phyloP scores from a whole-genome alignment of 2,888 invertebrate genomes.

The Ceriagrion tenellum region DNA sequence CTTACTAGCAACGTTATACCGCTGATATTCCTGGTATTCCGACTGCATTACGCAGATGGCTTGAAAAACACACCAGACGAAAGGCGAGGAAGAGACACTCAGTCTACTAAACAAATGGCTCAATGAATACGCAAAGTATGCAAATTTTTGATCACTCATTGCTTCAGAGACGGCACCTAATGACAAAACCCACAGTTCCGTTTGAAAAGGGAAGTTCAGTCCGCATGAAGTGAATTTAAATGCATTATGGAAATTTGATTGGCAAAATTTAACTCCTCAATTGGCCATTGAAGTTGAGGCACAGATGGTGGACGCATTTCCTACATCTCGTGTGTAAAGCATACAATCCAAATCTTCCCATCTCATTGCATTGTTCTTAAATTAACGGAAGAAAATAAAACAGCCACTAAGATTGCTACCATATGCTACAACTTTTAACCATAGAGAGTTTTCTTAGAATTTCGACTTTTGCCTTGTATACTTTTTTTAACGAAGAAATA shows the following conservation, averaged over 20 bases:
- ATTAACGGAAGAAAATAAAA: not conserved
- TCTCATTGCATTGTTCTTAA: not conserved
- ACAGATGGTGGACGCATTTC: not conserved
- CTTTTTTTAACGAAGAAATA: no score
- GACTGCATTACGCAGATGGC: not conserved
- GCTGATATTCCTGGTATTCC: not conserved
- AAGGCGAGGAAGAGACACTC: not conserved
- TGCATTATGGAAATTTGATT: not conserved
- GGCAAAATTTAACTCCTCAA: not conserved
- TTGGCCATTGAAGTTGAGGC: not conserved
- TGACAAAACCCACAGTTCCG: not conserved
- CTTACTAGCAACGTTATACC: not conserved
- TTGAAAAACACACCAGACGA: not conserved
- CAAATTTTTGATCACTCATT: not conserved
- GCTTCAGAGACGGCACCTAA: not conserved
- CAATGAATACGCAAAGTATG: not conserved
- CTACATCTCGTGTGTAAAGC: not conserved
- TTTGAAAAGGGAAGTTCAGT: not conserved
- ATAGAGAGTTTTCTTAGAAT: no score
- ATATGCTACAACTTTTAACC: no score
- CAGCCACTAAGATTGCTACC: not conserved
- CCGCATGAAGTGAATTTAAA: not conserved
- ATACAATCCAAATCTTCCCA: not conserved
- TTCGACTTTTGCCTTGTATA: no score
- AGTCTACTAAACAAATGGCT: not conserved